Percentiles rank a stretch among this genome's conserved stretches.
Conservation (phyloP, 2,888 invertebrate species). For the Chouioia cunea region DNA sequence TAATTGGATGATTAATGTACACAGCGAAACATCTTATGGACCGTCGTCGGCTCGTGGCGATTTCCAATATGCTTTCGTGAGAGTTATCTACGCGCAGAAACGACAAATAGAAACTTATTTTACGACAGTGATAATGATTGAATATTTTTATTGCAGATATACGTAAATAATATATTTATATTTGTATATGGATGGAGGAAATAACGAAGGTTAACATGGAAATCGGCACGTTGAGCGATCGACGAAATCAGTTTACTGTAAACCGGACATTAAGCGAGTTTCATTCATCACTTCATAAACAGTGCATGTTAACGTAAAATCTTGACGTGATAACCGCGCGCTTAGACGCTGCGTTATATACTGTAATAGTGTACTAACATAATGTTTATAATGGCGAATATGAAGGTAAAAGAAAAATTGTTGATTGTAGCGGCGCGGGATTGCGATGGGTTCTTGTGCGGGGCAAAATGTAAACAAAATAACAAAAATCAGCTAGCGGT, state of each 20-base stretch:
- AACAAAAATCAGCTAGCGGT: conserved; percentile 45
- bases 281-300: conserved; percentile 42
- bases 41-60: conserved; percentile 14
- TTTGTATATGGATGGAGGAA: conserved; percentile 16
- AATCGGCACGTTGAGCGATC: conserved; percentile 20
- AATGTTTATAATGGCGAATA: conserved; percentile 47
- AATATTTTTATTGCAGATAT: conserved; percentile 41
- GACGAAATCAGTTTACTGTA: conserved; percentile 22
- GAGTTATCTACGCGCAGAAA: conserved; percentile 25
- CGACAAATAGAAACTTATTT: conserved; percentile 36
- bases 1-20: conserved; percentile 35
- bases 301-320: conserved; percentile 43
- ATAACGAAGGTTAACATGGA: conserved; percentile 6
- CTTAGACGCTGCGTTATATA: conserved; percentile 39
- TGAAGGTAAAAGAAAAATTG: conserved; percentile 22
- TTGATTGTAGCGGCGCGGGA: conserved; percentile 39
- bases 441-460: conserved; percentile 39
- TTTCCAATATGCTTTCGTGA: conserved; percentile 10
- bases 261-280: background rate
- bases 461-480: conserved; percentile 40
- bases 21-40: conserved; percentile 23
- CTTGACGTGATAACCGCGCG: conserved; percentile 24
- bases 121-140: conserved; percentile 21
- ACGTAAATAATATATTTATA: conserved; percentile 25
- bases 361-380: conserved; percentile 47